Evolutionary conservation across 2,113 vertebrate genomes (phyloP), one percentile per base, ranked within the genome.

Genomic region (Calonectris borealis): DNA sequence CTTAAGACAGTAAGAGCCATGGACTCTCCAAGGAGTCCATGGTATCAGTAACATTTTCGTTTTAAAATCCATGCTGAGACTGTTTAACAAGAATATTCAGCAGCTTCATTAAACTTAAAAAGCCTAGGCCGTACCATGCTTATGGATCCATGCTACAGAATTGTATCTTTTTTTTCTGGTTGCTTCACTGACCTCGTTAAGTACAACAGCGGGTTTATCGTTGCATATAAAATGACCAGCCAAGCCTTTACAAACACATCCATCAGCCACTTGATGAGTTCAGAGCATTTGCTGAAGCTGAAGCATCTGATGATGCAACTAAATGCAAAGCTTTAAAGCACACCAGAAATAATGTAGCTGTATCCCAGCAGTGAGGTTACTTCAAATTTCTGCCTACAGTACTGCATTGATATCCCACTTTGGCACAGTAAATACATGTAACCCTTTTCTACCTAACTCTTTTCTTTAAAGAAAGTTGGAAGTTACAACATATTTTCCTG

Each of bases 21-120:
- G 40, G 88, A 58, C 83, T 98, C 94, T 96, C 97, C 89, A 95
- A 97, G 95, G 96, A 97, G 95, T 94, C 83, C 9, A 7, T 21
- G 49, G 64, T 93, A 96, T 83, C 90, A 95, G 88, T 88, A 97
- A 94, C 79, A 49, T 71, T 97, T 89, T 91, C 66, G 83, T 97
- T 97, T 97, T 97, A 94, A 97, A 97, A 97, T 96, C 96, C 95
- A 94, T 51, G 27, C 97, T 96, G 96, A 98, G 90, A 85, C 91
- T 94, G 90, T 97, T 97, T 96, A 96, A 88, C 58, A 51, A 86
- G 91, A 94, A 69, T 48, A 65, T 89, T 94, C 84, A 92, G 92
- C 57, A 46, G 87, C 97, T 97, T 98, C 97, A 97, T 98, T 98
- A 97, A 97, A 93, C 94, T 95, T 94, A 96, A 97, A 97, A 97